These are phyloP conservation scores for Bombus breviceps DNA, from an alignment of 1,140 invertebrate species.

Conservation along the genomic window DNA sequence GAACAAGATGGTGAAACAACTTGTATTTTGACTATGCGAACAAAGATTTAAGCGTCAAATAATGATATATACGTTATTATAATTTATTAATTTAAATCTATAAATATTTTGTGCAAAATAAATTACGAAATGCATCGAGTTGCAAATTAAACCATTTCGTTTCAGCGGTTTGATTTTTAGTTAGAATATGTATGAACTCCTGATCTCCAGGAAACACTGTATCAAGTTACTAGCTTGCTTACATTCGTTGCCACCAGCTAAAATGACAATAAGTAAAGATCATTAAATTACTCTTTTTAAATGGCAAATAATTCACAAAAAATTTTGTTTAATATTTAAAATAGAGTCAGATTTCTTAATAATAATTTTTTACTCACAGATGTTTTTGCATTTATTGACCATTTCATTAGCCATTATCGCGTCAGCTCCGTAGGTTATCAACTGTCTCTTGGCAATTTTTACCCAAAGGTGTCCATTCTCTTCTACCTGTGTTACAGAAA, in stretches of 20 bases:
- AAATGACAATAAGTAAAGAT: not conserved
- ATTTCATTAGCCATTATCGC: not conserved
- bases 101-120: not conserved
- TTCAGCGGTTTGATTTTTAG: not conserved
- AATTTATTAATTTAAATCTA: conserved; percentile 5
- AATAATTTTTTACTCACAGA: not conserved
- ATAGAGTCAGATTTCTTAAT: not conserved
- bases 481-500: not conserved
- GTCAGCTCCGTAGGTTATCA: no score
- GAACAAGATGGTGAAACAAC: not conserved
- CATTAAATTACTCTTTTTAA: not conserved
- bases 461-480: not conserved
- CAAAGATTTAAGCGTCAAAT: not conserved
- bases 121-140: not conserved
- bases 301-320: not conserved
- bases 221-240: not conserved
- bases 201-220: not conserved
- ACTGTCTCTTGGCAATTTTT: not conserved
- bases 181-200: no score
- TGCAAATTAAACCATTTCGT: no score
- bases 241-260: not conserved
- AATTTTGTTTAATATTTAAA: not conserved
- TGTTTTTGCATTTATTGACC: not conserved
- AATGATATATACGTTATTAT: not conserved
- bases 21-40: not conserved